A percentile compares a stretch with the other conserved stretches of the same genome.
Conservation (phyloP, 2,797 vertebrate species). For the Peromyscus nudipes region DNA sequence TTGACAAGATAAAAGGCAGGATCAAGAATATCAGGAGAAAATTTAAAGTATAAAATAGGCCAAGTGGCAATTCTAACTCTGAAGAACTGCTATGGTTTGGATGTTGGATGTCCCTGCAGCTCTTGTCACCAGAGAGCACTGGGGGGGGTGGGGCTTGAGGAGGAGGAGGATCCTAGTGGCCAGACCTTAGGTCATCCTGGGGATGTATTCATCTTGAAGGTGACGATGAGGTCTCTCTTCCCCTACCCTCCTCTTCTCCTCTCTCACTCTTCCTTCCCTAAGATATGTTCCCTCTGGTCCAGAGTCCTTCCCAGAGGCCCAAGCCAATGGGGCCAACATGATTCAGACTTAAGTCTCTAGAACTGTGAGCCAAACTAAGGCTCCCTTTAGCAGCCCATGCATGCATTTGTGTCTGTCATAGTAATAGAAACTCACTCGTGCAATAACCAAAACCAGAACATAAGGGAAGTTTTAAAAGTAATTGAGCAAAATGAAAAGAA, state of each 20-base stretch:
- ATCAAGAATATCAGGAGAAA: constrained; percentile 31
- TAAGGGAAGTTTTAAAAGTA: background rate
- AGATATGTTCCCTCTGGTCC: too few relatives aligned
- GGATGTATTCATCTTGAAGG: background rate
- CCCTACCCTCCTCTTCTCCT: background rate
- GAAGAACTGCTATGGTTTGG: background rate
- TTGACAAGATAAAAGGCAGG: constrained; percentile 41
- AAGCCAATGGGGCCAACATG: background rate
- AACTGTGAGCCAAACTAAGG: background rate
- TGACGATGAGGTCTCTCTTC: background rate
- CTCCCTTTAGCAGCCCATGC: too few relatives aligned
- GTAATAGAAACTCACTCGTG: background rate
- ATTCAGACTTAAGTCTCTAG: background rate
- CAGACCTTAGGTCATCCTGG: background rate
- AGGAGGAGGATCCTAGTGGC: background rate
- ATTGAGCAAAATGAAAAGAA: background rate
- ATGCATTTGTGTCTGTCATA: background rate
- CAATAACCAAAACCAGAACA: background rate
- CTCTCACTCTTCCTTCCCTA: background rate
- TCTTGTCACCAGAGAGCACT: background rate
- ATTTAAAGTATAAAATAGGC: constrained; percentile 25
- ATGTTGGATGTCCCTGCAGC: background rate
- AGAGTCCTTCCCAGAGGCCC: background rate
- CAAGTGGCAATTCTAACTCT: background rate
- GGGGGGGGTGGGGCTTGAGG: background rate